Evolutionary conservation across 2,888 invertebrate species (phyloP).

Genomic region (Diarsia rubi): DNA sequence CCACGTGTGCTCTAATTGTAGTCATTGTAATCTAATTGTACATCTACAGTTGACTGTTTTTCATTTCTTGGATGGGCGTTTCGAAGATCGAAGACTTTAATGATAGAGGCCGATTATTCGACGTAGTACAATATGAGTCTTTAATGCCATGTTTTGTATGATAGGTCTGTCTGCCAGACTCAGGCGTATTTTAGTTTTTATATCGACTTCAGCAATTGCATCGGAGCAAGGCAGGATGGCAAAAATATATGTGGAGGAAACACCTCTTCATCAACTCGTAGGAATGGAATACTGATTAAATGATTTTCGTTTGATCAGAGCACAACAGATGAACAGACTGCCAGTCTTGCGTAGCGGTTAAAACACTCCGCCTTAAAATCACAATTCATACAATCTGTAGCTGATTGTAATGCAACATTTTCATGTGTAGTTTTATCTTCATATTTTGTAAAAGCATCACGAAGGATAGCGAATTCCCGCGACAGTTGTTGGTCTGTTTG

Average conservation of each 20-base stretch:
- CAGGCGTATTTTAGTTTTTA: neutral
- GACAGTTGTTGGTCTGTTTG: conserved; percentile 33
- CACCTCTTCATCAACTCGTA: neutral
- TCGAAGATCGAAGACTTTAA: conserved; percentile 1
- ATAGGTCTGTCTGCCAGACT: neutral
- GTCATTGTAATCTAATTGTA: conserved; percentile 34
- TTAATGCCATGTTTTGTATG: neutral
- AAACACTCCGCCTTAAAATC: neutral
- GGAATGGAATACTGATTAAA: neutral
- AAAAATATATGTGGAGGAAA: neutral
- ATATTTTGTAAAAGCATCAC: conserved; percentile 38
- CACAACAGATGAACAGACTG: neutral
- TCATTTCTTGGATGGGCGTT: conserved; percentile 4
- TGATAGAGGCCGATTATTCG: neutral
- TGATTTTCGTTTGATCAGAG: neutral
- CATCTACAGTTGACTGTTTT: conserved; percentile 8
- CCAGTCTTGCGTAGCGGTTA: neutral
- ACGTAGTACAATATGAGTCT: neutral
- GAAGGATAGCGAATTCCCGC: conserved; percentile 28
- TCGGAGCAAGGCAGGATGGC: neutral
- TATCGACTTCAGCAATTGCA: neutral
- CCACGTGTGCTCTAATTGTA: conserved; percentile 54
- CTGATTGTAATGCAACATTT: conserved; percentile 5
- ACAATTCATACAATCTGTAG: neutral
- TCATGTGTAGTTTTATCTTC: neutral